Evolutionary conservation across 2,113 vertebrate species (phyloP), one percentile per base, ranked within the genome.

Genomic region (Abramis brama): DNA sequence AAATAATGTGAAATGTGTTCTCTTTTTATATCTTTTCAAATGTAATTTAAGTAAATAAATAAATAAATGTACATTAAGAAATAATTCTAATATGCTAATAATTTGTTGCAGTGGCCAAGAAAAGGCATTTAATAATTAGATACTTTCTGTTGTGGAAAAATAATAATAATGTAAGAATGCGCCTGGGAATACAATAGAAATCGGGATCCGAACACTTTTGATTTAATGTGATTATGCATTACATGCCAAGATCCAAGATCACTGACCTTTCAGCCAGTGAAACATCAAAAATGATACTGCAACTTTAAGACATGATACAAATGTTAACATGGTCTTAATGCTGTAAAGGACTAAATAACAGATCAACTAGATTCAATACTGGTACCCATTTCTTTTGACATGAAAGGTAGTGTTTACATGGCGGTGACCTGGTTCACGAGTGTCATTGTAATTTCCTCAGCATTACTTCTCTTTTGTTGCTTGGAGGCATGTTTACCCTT

Each of bases 381-480:
- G 15, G 25, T 43, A 19, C 25, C 27, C 4, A 19, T 52, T 55
- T 76, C 4, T 30, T 52, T 39, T 79, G 33, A 15, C 55, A 36
- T 60, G 55, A 79, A 60, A 39, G 77, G 15, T 59, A 13, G 17
- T 15, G 52, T n/a, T 79, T 39, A 36, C 10, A 39, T 47, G 36
- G 45, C 21, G 13, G 27, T 59, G n/a, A 13, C 27, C 39, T 23
- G 70, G 71, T 50, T 76, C 45, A 62, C 25, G 10, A 19, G 25
- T 39, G 33, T 57, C 12, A 43, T 27, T 52, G 70, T 74, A 27
- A 33, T 84, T 39, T 36, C 19, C 52, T 60, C 47, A 19, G 74
- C 74, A 9, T 76, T 76, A 27, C 13, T 21, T 39, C 9, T 77
- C 74, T 60, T 79, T 23, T 45, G 27, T 84, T 45, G 25, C 82